These are phyloP conservation scores for Ciconia nigra DNA, from an alignment of 2,797 vertebrate genomes.

Conservation along the genomic window DNA sequence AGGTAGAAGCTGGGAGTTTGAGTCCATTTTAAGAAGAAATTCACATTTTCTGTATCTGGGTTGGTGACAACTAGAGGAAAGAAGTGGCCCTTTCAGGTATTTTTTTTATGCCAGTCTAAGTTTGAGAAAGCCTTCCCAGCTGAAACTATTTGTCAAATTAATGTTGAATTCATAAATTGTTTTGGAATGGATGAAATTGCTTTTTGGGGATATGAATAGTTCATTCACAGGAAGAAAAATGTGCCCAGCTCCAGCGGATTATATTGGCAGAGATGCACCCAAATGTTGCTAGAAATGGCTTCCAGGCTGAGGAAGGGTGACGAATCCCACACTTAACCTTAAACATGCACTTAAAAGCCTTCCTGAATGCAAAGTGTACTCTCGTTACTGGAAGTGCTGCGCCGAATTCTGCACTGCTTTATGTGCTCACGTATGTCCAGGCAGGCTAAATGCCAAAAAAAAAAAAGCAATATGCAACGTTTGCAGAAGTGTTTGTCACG, in stretches of 20 bases:
- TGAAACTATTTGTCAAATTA: conserved; percentile 55
- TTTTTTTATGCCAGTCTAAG: conserved; percentile 6
- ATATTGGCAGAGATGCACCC: conserved; percentile 37
- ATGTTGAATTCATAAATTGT: conserved; percentile 52
- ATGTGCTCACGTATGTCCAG: background rate
- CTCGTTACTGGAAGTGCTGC: background rate
- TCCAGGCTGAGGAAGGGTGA: conserved; percentile 22
- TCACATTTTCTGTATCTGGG: background rate
- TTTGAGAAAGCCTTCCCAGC: background rate
- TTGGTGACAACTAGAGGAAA: background rate
- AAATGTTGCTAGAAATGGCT: conserved; percentile 59
- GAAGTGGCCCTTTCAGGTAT: background rate
- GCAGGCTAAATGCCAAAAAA: background rate
- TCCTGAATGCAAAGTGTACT: background rate
- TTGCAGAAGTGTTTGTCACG: background rate
- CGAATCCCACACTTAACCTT: conserved; percentile 37
- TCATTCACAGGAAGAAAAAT: conserved; percentile 64
- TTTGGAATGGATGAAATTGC: conserved; percentile 56
- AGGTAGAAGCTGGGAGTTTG: background rate
- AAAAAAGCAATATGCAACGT: background rate
- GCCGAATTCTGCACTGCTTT: background rate
- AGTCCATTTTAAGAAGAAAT: background rate
- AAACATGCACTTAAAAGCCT: conserved; percentile 20
- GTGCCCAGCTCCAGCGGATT: conserved; percentile 53
- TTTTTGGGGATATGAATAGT: conserved; percentile 50